phyloP scores from a whole-genome alignment of 2,113 vertebrate genomes.

The Monopterus albus region DNA sequence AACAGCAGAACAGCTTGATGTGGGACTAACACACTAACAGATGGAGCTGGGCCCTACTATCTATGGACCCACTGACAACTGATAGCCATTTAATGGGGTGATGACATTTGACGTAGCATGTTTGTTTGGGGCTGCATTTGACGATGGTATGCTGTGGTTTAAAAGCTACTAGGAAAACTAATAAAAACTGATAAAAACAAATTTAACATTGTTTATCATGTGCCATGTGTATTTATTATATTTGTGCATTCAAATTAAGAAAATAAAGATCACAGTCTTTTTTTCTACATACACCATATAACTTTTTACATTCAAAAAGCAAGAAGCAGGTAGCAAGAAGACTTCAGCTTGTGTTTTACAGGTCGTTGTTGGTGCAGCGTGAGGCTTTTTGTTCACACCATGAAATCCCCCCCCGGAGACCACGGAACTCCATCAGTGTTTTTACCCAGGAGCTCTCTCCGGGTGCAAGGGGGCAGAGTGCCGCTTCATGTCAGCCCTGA shows the following conservation, averaged over 20 bases:
- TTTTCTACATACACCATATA: no score
- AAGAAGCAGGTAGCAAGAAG: slow-evolving; percentile 20
- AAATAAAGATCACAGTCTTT: not conserved
- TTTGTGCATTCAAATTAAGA: not conserved
- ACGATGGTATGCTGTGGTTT: not conserved
- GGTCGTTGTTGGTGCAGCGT: slow-evolving; percentile 44
- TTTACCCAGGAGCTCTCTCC: slow-evolving; percentile 75
- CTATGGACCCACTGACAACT: no score
- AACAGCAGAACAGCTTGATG: no score
- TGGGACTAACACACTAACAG: no score
- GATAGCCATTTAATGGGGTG: no score
- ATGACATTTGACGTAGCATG: no score
- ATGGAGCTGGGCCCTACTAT: no score
- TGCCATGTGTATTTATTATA: not conserved
- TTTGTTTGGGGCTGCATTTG: not conserved
- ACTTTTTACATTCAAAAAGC: not conserved
- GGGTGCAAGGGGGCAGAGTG: slow-evolving; percentile 76
- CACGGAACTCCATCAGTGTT: slow-evolving; percentile 74
- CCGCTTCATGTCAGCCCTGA: slow-evolving; percentile 76
- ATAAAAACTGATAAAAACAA: not conserved
- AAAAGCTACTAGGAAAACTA: not conserved
- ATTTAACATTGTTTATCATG: not conserved
- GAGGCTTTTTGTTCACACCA: slow-evolving; percentile 60
- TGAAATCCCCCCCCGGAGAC: slow-evolving; percentile 62
- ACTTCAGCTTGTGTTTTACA: slow-evolving; percentile 43